Base-by-base conservation (phyloP, 2,888 invertebrate species). In the Drosophila setosimentum region DNA sequence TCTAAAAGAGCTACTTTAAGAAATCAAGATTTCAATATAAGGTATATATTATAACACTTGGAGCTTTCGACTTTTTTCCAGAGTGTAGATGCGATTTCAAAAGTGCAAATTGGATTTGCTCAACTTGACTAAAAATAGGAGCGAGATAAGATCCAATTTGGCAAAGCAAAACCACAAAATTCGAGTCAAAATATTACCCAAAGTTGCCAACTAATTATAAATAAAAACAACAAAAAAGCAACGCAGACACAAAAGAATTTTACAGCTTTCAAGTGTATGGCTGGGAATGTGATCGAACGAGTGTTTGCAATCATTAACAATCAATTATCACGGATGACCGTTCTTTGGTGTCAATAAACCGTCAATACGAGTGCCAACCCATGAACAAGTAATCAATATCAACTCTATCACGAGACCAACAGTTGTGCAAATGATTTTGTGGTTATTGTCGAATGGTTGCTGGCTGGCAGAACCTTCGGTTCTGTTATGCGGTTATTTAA, bases 191-290 rank as follows among this genome's bases (percentile, higher is more conserved):
- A 82, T 76, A 86, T 87, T 78, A 65, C 50, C 40, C 37, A 74
- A 82, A 87, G 77, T 87, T 91, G 68, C 62, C 53, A 71, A 75
- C 74, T 88, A 89, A 91, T 87, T 87, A 87, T 69, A 91, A 87
- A 74, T 91, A 89, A 87, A 73, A 91, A 89, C 82, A 91, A 89
- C 50, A 64, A 57, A 70, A 77, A 68, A 27, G 6, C 55, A 49
- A 33, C 35, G 48, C 61, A 59, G 11, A 54, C 63, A 48, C 30
- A 54, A 48, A 48, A 24, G 11, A 13, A 49, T 21, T 30, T 53
- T 21, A 50, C 42, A 30, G 16, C 55, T 55, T 42, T 11, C 0
- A 8, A 72, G 37, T 32, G 55, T 30, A 27, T 51, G 53, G 35
- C 21, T 51, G 37, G 59, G 37, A 29, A 27, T 24, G 55, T 35